Evolutionary conservation across 2,113 vertebrate genomes (phyloP), one percentile per base, ranked within the genome.

Genomic region (Anser brachyrhynchus): DNA sequence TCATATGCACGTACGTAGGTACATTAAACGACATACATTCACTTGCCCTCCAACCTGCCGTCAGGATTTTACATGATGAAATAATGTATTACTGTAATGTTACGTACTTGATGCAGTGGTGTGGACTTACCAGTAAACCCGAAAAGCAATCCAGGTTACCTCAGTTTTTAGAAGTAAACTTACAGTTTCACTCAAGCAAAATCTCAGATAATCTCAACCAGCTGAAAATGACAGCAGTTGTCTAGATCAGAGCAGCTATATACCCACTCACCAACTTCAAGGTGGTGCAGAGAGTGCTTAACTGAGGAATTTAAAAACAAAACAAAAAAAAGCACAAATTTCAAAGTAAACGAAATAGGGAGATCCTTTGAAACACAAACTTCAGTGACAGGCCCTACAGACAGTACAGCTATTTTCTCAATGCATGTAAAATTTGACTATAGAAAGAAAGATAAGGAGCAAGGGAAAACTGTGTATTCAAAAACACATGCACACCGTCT

Each of bases 301-400:
- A 92, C 85, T 96, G 92, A 91, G 79, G 93, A 92, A 92, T 96
- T 96, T 97, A 90, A 96, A 97, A 95, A 94, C 25, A 3, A 95
- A 16, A 51, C 49, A 51, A 6, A 76, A 83, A 94, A 93, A 91
- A 92, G 62, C 84, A 97, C n/a, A 28, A 61, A 84, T 96, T 96
- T 95, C 94, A 88, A 97, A 95, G 90, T 87, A 94, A 96, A 93
- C 57, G n/a, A 86, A 92, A 88, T 87, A 94, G 64, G 73, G 65
- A 94, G 81, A 87, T 67, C 87, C 92, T 95, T 95, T 76, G 49
- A 94, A 97, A 93, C 58, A 54, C 69, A 97, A 95, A 97, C 85
- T 95, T 97, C 76, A 87, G 84, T 93, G 95, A 95, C 67, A 91
- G 72, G 92, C 92, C 88, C 91, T 59, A 93, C 82, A 89, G 80